phyloP scores from a whole-genome alignment of 92 coral and sea anemone species.

The Heteractis magnifica region DNA sequence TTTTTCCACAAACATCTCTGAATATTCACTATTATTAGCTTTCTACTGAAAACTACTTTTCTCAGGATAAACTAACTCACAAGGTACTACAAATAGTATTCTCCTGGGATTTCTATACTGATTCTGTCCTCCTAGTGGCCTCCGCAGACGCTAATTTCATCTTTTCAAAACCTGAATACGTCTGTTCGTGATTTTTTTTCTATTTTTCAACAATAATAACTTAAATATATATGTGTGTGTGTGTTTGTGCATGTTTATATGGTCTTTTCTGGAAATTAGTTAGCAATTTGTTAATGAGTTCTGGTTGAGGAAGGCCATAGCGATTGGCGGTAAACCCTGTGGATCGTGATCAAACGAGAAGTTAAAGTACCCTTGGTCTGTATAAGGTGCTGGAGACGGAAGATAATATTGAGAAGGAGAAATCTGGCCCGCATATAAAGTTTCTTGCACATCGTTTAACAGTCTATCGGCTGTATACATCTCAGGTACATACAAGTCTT shows the following conservation, averaged over 20 bases:
- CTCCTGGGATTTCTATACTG: neutral
- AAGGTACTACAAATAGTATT: too few relatives aligned
- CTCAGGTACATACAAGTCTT: slow-evolving; percentile 95
- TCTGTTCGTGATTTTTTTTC: neutral
- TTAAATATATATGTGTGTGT: neutral
- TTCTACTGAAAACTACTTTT: too few relatives aligned
- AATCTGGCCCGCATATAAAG: slow-evolving; percentile 66
- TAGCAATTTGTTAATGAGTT: slow-evolving; percentile 49
- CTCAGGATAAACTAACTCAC: too few relatives aligned
- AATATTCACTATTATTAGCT: neutral
- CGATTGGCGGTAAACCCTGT: slow-evolving; percentile 78
- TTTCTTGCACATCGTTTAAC: slow-evolving; percentile 59
- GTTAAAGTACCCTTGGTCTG: slow-evolving; percentile 67
- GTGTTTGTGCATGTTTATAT: neutral
- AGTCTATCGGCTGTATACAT: slow-evolving; percentile 74
- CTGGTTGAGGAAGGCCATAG: slow-evolving; percentile 83
- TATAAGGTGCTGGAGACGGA: slow-evolving; percentile 61
- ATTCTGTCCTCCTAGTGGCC: neutral
- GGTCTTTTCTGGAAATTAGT: neutral
- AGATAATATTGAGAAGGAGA: slow-evolving; percentile 80
- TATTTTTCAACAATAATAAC: neutral
- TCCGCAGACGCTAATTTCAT: neutral
- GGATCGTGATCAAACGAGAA: slow-evolving; percentile 76
- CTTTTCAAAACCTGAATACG: neutral
- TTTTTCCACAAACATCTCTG: neutral